Conservation (phyloP, 2,113 vertebrate genomes). For the Anolis sagrei region DNA sequence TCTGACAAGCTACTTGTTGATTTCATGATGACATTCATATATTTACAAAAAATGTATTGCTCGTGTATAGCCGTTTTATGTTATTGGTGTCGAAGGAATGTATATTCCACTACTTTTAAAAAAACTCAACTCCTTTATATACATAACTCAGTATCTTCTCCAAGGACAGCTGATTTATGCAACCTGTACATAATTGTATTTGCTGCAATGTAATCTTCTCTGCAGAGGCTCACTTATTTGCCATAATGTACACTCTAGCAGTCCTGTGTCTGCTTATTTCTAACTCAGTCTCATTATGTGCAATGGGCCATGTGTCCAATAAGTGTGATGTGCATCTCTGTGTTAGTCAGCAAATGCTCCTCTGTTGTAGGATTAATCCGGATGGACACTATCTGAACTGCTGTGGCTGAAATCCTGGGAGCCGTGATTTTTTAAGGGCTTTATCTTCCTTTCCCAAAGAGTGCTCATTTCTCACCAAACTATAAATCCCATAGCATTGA, state of each 20-base stretch:
- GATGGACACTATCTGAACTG: too few relatives aligned
- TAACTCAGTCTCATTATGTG: not conserved
- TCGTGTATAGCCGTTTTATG: not conserved
- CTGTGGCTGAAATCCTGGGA: too few relatives aligned
- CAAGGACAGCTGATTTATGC: not conserved
- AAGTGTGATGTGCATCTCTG: not conserved
- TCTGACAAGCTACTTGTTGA: not conserved
- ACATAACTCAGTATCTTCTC: not conserved
- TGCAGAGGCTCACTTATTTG: not conserved
- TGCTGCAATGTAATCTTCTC: not conserved
- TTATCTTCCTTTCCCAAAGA: too few relatives aligned
- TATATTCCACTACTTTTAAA: not conserved
- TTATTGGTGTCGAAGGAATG: not conserved
- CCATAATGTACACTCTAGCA: not conserved
- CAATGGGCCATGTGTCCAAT: too few relatives aligned
- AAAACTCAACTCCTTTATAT: not conserved
- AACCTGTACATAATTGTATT: not conserved
- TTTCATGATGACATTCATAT: not conserved
- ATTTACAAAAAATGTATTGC: not conserved
- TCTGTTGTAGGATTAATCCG: too few relatives aligned
- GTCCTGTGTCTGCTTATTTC: not conserved
- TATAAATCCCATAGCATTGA: too few relatives aligned
- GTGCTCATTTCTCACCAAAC: too few relatives aligned
- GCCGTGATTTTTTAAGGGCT: too few relatives aligned
- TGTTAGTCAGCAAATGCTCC: too few relatives aligned